phyloP scores from a whole-genome alignment of 2,888 invertebrate genomes.

The Pseudanteris insignis region DNA sequence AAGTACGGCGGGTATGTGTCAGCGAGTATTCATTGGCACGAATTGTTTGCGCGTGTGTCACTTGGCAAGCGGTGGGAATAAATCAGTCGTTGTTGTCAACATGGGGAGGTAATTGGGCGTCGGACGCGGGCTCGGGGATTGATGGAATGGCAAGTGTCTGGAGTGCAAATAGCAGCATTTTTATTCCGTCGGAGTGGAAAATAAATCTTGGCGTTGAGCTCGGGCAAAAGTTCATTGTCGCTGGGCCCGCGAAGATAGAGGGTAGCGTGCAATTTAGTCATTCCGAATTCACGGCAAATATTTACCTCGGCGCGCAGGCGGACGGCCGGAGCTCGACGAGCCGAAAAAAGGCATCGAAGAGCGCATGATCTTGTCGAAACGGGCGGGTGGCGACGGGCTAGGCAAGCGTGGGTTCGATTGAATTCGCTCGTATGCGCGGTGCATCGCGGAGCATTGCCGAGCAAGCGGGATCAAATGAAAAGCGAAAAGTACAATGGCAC shows the following conservation, averaged over 20 bases:
- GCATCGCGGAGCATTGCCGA: constrained; percentile 34
- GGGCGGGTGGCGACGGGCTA: constrained; percentile 4
- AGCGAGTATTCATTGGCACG: no score
- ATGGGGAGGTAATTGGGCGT: constrained; percentile 20
- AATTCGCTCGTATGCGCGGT: constrained; percentile 41
- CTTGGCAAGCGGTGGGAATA: no score
- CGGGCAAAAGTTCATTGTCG: constrained; percentile 32
- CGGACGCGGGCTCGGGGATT: constrained; percentile 8
- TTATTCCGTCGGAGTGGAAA: constrained; percentile 14
- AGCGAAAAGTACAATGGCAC: constrained; percentile 37
- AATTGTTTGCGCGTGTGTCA: no score
- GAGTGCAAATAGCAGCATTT: constrained; percentile 5
- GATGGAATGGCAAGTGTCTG: constrained; percentile 19
- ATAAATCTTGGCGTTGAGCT: constrained; percentile 33
- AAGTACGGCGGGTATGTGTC: no score
- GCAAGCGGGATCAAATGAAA: constrained; percentile 34
- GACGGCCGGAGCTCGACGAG: constrained; percentile 39
- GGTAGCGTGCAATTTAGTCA: constrained; percentile 38
- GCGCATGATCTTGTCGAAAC: constrained; percentile 36
- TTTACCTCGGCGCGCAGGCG: constrained; percentile 41
- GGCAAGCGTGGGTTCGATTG: constrained; percentile 34
- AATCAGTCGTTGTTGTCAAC: no score
- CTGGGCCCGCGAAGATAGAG: constrained; percentile 7
- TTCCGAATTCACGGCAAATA: constrained; percentile 42
- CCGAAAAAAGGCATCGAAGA: constrained; percentile 43